Conservation (phyloP, 2,888 invertebrate genomes). For the Synergus umbraculus region DNA sequence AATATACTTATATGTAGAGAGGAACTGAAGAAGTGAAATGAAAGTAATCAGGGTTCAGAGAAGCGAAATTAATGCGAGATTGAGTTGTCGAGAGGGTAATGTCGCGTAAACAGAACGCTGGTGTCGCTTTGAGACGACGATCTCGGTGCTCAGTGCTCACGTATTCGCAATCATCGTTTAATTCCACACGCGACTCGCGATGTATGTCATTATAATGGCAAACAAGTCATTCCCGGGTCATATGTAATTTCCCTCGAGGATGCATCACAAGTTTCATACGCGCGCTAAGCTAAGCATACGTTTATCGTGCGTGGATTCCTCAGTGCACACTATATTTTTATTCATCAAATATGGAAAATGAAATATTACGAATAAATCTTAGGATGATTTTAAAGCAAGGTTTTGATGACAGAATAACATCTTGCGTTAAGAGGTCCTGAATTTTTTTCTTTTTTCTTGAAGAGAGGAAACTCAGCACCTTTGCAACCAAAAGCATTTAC, state of each 20-base stretch:
- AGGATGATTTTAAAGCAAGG: no score
- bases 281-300: not conserved
- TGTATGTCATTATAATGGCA: constrained; percentile 6
- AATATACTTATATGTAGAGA: not conserved
- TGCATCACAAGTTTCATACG: constrained; percentile 43
- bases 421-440: constrained; percentile 5
- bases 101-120: not conserved
- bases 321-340: not conserved
- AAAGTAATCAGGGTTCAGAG: not conserved
- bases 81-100: not conserved
- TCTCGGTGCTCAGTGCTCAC: not conserved
- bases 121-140: not conserved
- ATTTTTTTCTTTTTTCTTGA: not conserved
- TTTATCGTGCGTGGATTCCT: not conserved
- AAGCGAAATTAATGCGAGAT: not conserved
- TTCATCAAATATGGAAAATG: not conserved
- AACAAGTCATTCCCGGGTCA: constrained; percentile 46
- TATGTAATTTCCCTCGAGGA: constrained; percentile 49
- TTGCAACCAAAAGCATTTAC: constrained; percentile 1
- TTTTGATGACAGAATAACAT: not conserved
- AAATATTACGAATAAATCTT: not conserved
- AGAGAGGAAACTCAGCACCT: not conserved
- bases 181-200: constrained; percentile 38
- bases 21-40: not conserved
- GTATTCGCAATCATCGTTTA: constrained; percentile 33